phyloP scores from a whole-genome alignment of 2,888 invertebrate genomes.

The Nemotelus nigrinus region DNA sequence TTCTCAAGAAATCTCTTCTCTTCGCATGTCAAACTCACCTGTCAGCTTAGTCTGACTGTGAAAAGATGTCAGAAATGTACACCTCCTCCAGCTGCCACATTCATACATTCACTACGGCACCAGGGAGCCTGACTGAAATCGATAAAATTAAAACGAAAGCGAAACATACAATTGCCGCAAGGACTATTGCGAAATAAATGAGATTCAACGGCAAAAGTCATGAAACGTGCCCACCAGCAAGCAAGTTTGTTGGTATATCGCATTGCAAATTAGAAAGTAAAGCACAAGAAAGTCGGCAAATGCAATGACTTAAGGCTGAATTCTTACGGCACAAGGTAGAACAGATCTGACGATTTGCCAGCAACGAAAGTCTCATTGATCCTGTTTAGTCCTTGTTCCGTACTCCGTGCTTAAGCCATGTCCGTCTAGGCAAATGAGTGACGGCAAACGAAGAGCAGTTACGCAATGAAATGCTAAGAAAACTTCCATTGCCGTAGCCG shows the following conservation, averaged over 20 bases:
- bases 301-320: constrained; percentile 19
- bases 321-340: neutral
- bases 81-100: too few species aligned
- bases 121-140: neutral
- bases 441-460: neutral
- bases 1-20: too few species aligned
- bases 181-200: neutral
- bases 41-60: too few species aligned
- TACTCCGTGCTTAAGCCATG: neutral
- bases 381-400: constrained; percentile 40
- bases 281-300: constrained; percentile 23
- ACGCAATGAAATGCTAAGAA: neutral
- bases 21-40: too few species aligned
- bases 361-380: constrained; percentile 35
- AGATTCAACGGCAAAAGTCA: constrained; percentile 1
- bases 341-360: constrained; percentile 23
- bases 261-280: constrained; percentile 37
- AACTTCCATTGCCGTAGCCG: neutral
- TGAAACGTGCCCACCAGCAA: constrained; percentile 30
- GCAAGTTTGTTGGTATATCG: constrained; percentile 14
- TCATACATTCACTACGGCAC: too few species aligned
- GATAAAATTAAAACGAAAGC: constrained; percentile 30
- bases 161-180: constrained; percentile 1
- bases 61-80: too few species aligned
- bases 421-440: constrained; percentile 9